Percentiles rank a stretch among this genome's conserved stretches.
Evolutionary conservation across 2,888 invertebrate genomes (phyloP).

Genomic region (Omphaloscelis lunosa): DNA sequence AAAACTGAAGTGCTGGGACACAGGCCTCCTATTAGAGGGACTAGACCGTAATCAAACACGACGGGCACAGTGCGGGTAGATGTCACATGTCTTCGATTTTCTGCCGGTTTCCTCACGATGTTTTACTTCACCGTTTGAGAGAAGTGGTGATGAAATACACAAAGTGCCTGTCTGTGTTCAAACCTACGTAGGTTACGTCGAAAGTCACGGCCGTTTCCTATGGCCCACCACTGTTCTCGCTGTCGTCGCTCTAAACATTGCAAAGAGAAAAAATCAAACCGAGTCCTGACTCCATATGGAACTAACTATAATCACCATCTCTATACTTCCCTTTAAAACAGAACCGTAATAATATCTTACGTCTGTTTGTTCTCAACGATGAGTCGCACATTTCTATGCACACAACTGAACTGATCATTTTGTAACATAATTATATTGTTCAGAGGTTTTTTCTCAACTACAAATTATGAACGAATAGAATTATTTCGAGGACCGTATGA

Average conservation of each 20-base stretch:
- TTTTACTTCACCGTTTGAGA: neutral
- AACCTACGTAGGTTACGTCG: neutral
- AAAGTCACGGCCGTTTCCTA: neutral
- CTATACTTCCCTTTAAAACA: constrained; percentile 29
- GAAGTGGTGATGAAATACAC: neutral
- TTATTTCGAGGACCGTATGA: constrained; percentile 88
- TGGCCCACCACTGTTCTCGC: neutral
- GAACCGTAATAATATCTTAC: constrained; percentile 51
- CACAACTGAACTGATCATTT: constrained; percentile 87
- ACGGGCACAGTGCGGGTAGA: neutral
- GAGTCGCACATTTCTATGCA: constrained; percentile 74
- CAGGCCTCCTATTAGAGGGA: neutral
- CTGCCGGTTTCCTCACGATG: neutral
- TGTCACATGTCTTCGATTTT: neutral
- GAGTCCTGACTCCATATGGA: neutral
- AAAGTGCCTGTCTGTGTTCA: neutral
- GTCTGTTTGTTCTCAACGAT: constrained; percentile 71
- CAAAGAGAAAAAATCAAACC: neutral
- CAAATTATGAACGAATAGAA: constrained; percentile 87
- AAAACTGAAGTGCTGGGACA: too few species aligned
- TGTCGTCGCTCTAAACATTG: neutral
- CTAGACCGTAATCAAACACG: neutral
- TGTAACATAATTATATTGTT: constrained; percentile 89
- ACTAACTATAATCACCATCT: constrained; percentile 4
- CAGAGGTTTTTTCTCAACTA: constrained; percentile 86